Percentiles rank a stretch among this genome's conserved stretches.
Conservation (phyloP, 2,888 invertebrate species). For the Drosophila atripex region DNA sequence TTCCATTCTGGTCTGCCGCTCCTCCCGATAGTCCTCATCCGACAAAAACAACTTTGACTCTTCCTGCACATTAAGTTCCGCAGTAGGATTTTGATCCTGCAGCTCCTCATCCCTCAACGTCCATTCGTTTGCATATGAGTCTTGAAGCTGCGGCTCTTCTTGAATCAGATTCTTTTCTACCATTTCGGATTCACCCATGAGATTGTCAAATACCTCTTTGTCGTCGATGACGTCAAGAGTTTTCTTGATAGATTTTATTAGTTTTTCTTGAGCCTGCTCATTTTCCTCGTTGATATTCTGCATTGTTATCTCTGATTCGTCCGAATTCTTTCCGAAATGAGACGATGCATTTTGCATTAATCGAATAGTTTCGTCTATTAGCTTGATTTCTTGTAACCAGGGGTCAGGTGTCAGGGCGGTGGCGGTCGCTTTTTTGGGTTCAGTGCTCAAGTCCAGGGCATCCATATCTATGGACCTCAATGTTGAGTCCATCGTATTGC, state of each 20-base stretch:
- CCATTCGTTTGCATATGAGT: too few relatives aligned
- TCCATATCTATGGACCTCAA: neutral
- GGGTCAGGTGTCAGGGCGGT: too few relatives aligned
- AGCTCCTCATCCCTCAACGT: neutral
- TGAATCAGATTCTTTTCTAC: neutral
- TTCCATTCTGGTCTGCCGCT: neutral
- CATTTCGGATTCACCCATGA: slow-evolving; percentile 1
- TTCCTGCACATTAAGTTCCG: neutral
- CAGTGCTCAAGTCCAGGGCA: slow-evolving; percentile 14
- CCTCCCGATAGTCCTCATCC: neutral
- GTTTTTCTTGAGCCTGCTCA: slow-evolving; percentile 4
- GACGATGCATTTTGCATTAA: neutral
- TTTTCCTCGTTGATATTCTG: neutral
- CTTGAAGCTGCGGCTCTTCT: neutral
- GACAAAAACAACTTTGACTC: neutral
- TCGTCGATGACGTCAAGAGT: slow-evolving; percentile 8
- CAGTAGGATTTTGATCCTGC: neutral
- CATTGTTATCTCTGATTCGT: neutral
- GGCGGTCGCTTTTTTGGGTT: neutral
- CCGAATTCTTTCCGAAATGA: neutral
- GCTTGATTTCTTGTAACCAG: neutral
- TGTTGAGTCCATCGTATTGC: neutral
- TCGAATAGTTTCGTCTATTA: neutral
- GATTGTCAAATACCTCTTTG: slow-evolving; percentile 3
- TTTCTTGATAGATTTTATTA: slow-evolving; percentile 20